Conservation (phyloP, 2,113 vertebrate species). For the Columbina picui region DNA sequence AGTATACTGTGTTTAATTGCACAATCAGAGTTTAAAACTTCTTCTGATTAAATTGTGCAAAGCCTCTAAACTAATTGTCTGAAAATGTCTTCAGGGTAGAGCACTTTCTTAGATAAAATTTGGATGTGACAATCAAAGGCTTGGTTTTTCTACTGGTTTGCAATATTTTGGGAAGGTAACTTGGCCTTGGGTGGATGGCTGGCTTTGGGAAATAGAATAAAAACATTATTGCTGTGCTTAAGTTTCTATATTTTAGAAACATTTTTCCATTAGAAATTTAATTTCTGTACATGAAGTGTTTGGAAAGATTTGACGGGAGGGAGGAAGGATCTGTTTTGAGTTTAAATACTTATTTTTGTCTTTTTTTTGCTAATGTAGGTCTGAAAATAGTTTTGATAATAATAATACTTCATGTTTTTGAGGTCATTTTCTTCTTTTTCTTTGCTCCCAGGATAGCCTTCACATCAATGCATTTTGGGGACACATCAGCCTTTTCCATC, state of each 20-base stretch:
- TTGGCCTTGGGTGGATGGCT: neutral
- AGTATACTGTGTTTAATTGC: conserved; percentile 49
- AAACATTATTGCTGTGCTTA: neutral
- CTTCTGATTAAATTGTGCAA: conserved; percentile 50
- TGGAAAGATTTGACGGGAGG: neutral
- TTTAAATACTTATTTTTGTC: neutral
- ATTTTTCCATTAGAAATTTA: neutral
- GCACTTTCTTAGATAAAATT: neutral
- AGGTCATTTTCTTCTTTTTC: neutral
- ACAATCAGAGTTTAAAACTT: conserved; percentile 44
- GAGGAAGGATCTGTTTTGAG: neutral
- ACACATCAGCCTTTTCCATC: neutral
- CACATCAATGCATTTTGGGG: neutral
- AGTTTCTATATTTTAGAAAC: neutral
- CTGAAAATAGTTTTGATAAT: neutral
- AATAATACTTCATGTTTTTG: neutral
- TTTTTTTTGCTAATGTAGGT: neutral
- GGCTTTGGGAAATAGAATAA: neutral
- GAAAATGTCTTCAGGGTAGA: conserved; percentile 9
- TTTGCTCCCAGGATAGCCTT: neutral
- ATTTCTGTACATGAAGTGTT: neutral
- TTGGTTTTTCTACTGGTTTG: neutral
- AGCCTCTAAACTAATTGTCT: conserved; percentile 39
- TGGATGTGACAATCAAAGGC: neutral
- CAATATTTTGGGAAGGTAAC: neutral